Conservation (phyloP, 2,113 vertebrate species). For the Dermatemys mawii region DNA sequence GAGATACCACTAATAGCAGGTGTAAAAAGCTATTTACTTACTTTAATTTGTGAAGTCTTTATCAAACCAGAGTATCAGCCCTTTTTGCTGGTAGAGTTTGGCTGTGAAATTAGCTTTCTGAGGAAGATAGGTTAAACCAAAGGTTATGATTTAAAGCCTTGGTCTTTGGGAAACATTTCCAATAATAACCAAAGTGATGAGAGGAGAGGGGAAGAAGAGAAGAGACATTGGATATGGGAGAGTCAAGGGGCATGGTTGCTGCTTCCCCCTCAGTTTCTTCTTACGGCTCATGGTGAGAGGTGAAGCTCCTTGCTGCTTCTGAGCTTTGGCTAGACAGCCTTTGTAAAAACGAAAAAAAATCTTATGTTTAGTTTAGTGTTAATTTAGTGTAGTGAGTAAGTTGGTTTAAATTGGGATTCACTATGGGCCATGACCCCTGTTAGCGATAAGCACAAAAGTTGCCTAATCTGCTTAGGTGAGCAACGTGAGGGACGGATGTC, state of each 20-base stretch:
- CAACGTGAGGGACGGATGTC: too few species aligned
- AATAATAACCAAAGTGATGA: background rate
- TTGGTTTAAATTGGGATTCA: background rate
- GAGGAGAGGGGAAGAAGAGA: background rate
- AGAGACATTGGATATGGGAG: background rate
- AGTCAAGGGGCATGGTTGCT: background rate
- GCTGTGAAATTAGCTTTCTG: background rate
- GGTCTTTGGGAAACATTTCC: background rate
- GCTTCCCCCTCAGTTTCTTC: background rate
- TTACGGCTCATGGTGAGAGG: background rate
- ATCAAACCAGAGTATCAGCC: background rate
- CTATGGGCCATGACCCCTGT: too few species aligned
- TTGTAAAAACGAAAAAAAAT: background rate
- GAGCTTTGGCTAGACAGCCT: background rate
- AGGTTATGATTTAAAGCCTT: background rate
- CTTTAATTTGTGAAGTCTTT: background rate
- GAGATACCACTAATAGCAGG: background rate
- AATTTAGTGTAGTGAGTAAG: background rate
- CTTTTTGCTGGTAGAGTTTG: background rate
- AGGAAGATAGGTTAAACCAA: background rate
- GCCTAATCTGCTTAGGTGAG: too few species aligned
- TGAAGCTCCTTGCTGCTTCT: background rate
- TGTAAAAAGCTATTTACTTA: background rate
- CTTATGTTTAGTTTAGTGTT: background rate
- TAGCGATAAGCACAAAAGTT: too few species aligned